Percentiles rank a stretch among this genome's conserved stretches.
phyloP scores from a whole-genome alignment of 2,797 vertebrate genomes.

The Onychomys torridus region DNA sequence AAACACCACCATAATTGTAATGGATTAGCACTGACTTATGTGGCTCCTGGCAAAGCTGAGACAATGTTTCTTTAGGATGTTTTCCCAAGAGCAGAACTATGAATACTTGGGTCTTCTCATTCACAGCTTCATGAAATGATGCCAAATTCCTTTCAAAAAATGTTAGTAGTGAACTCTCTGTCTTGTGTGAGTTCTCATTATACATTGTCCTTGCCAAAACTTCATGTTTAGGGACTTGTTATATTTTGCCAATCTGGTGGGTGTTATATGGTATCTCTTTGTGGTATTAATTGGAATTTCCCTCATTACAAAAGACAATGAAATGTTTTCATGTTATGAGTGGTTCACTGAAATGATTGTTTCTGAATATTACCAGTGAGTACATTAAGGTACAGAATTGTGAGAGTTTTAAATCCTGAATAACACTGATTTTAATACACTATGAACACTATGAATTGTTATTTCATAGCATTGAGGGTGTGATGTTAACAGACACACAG shows the following conservation, averaged over 20 bases:
- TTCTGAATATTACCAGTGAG: neutral
- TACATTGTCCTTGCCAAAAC: slow-evolving; percentile 61
- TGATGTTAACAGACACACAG: neutral
- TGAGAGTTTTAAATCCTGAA: neutral
- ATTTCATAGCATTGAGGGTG: neutral
- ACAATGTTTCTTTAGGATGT: slow-evolving; percentile 9
- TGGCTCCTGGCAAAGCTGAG: neutral
- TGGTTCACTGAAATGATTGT: slow-evolving; percentile 36
- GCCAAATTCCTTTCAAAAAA: slow-evolving; percentile 44
- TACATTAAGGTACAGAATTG: neutral
- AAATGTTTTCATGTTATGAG: slow-evolving; percentile 43
- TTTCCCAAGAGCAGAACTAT: slow-evolving; percentile 30
- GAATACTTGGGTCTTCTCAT: slow-evolving; percentile 20
- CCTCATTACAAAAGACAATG: slow-evolving; percentile 72
- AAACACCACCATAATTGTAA: neutral
- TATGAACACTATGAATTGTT: neutral
- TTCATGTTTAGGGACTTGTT: slow-evolving; percentile 58
- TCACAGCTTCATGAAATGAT: slow-evolving; percentile 8
- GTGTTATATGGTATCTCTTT: slow-evolving; percentile 68
- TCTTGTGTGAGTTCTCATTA: slow-evolving; percentile 50
- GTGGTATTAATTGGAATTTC: slow-evolving; percentile 78
- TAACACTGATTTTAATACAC: neutral
- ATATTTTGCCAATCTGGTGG: slow-evolving; percentile 68
- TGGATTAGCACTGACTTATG: neutral
- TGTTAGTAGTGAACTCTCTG: neutral